phyloP scores from a whole-genome alignment of 2,797 vertebrate genomes.

The Semaprochilodus insignis region DNA sequence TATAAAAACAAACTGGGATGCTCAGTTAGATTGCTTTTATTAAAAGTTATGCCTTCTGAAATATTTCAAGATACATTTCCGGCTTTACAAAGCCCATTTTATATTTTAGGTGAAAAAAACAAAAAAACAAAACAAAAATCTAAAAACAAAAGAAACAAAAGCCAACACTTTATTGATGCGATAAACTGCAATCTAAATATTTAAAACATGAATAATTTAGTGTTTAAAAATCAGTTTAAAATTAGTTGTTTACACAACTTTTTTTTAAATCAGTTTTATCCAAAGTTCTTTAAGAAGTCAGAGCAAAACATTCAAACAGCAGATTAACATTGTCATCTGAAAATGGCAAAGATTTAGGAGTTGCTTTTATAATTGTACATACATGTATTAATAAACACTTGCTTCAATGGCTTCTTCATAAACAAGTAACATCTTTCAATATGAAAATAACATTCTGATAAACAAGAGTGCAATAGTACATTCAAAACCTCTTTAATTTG shows the following conservation, averaged over 20 bases:
- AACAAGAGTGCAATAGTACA: not conserved
- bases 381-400: not conserved
- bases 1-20: not conserved
- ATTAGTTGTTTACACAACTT: constrained; percentile 21
- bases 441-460: constrained; percentile 15
- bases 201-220: constrained; percentile 69
- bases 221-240: constrained; percentile 58
- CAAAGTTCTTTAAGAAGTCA: not conserved
- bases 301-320: not conserved
- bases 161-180: constrained; percentile 66
- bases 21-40: not conserved
- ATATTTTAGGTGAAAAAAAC: not conserved
- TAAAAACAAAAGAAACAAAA: constrained; percentile 32
- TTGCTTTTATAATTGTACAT: not conserved
- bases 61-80: not conserved
- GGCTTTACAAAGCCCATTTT: constrained; percentile 25
- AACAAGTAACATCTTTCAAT: constrained; percentile 7
- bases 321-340: not conserved
- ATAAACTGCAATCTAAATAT: constrained; percentile 60
- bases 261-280: constrained; percentile 4
- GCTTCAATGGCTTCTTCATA: not conserved
- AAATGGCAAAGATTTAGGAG: not conserved
- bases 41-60: too few species aligned
- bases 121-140: too few species aligned
- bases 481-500: not conserved